phyloP scores from a whole-genome alignment of 2,797 vertebrate species.

The Heteromormyrus szaboi region DNA sequence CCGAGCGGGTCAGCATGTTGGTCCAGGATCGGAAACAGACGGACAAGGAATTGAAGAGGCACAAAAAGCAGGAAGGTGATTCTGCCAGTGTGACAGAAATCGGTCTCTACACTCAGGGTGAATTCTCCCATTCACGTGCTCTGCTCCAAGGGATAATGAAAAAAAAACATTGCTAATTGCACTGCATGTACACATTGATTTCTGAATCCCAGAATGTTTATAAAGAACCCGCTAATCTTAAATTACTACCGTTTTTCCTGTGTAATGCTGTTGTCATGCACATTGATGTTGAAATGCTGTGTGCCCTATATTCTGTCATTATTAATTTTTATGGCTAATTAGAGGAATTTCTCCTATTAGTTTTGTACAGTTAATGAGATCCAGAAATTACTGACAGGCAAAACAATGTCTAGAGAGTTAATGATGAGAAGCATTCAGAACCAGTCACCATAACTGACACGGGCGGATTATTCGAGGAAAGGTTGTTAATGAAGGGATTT shows the following conservation, averaged over 20 bases:
- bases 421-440: neutral
- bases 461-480: neutral
- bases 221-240: neutral
- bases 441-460: neutral
- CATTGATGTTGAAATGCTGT: neutral
- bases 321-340: slow-evolving; percentile 9
- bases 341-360: slow-evolving; percentile 8
- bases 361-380: slow-evolving; percentile 4
- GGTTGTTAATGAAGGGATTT: slow-evolving; percentile 1
- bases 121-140: neutral
- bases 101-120: neutral
- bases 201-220: neutral
- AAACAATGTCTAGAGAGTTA: neutral
- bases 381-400: slow-evolving; percentile 3
- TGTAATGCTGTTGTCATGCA: neutral
- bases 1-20: slow-evolving; percentile 31
- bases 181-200: neutral
- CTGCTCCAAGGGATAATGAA: neutral
- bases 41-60: slow-evolving; percentile 21
- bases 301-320: neutral
- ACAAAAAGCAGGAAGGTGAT: slow-evolving; percentile 9
- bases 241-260: neutral
- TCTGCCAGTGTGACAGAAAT: slow-evolving; percentile 1
- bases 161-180: neutral
- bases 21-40: slow-evolving; percentile 26